These are phyloP conservation scores for Diarsia rubi DNA, from an alignment of 2,888 invertebrate species.

Conservation along the genomic window DNA sequence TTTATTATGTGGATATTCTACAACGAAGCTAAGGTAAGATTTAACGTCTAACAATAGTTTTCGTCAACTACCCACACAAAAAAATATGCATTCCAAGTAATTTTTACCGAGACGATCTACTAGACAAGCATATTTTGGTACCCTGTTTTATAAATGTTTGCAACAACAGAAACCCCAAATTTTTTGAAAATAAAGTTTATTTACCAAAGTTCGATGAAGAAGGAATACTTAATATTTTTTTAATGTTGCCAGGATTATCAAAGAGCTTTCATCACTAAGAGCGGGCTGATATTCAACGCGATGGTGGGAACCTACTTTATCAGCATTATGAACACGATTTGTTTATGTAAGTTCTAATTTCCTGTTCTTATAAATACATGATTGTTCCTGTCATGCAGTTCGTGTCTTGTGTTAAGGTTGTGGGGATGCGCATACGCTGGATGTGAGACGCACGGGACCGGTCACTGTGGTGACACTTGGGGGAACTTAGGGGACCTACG, in stretches of 20 bases:
- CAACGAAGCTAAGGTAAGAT: constrained; percentile 91
- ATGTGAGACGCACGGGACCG: too few relatives aligned
- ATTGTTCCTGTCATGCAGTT: too few relatives aligned
- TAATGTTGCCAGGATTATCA: constrained; percentile 90
- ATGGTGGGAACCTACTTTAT: constrained; percentile 93
- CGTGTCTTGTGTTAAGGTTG: too few relatives aligned
- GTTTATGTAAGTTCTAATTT: constrained; percentile 89
- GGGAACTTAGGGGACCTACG: too few relatives aligned
- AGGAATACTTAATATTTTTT: not conserved
- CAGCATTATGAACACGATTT: constrained; percentile 93
- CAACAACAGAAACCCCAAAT: not conserved
- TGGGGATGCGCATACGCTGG: too few relatives aligned
- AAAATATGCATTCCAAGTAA: not conserved
- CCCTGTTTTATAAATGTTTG: not conserved
- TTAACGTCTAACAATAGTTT: not conserved
- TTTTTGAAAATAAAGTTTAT: not conserved
- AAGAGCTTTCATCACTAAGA: constrained; percentile 93
- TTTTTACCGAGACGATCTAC: not conserved
- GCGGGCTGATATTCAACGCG: constrained; percentile 93
- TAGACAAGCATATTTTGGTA: not conserved
- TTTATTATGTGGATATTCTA: constrained; percentile 95
- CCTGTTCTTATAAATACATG: not conserved
- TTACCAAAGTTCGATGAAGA: not conserved
- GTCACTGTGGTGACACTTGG: too few relatives aligned
- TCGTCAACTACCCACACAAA: not conserved